Evolutionary conservation across 2,113 vertebrate species (phyloP), one percentile per base, ranked within the genome.

Genomic region (Oreochromis aureus): DNA sequence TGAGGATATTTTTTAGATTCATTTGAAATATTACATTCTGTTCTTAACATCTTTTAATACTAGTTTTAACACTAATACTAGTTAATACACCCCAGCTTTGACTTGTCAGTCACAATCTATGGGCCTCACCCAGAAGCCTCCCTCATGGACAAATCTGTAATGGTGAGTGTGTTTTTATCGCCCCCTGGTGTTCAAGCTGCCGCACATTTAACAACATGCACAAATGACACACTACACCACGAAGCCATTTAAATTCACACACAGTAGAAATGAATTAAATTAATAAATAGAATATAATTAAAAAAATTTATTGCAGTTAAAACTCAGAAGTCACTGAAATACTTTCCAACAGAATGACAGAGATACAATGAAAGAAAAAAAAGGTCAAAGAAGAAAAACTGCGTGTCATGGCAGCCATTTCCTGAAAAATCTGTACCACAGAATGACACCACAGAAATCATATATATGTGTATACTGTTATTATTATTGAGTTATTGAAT

Each of bases 291-390:
- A 39, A 69, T 69, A 71, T 96, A 86, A 90, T 89, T 94, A 89
- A 97, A 96, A 96, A 61, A 55, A 56, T 96, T 97, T 96, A 97
- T 96, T 97, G 94, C 95, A 90, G 81, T 91, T 93, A 81, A 93
- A 94, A 92, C 89, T 55, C 54, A 86, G 92, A 87, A 82, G 86
- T 83, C 85, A 94, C 82, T 66, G 46, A 84, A 88, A 79, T 82
- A 86, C 88, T 79, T 81, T 82, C 51, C 86, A 82, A 93, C 55
- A 89, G 66, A 91, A 71, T 59, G 80, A 89, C 55, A 87, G 80
- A 86, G 78, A 89, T 82, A 93, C 81, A 81, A 73, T 34, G 76
- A 88, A 81, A 86, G n/a, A 85, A 91, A 89, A 78, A 87, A 80
- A 85, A 27, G 84, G 34, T 69, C 63, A 69, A 91, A 86, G 7